A percentile compares a stretch with the other conserved stretches of the same genome.
phyloP scores from a whole-genome alignment of 2,113 vertebrate species.

The Zonotrichia leucophrys region DNA sequence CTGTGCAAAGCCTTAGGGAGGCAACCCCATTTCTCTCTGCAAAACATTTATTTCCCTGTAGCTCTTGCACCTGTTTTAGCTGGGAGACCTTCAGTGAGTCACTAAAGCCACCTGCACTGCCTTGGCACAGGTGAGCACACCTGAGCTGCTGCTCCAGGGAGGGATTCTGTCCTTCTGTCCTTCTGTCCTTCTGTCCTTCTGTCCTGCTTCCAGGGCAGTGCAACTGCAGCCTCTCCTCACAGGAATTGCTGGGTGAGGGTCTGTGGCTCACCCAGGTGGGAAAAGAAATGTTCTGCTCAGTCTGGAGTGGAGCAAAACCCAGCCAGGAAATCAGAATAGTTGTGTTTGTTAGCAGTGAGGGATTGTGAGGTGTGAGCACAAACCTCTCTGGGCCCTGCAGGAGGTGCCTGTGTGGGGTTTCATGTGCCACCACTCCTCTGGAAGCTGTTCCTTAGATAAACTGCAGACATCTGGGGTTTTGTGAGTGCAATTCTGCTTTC shows the following conservation, averaged over 20 bases:
- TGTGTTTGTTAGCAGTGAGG: not conserved
- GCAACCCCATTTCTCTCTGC: not conserved
- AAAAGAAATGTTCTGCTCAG: not conserved
- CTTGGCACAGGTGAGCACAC: not conserved
- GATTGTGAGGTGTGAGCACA: not conserved
- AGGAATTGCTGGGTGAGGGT: not conserved
- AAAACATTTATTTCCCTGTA: not conserved
- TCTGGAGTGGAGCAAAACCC: not conserved
- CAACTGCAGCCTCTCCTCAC: not conserved
- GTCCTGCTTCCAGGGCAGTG: not conserved
- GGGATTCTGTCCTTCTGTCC: not conserved
- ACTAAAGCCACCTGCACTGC: not conserved
- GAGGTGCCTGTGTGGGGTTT: not conserved
- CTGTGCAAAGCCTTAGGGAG: not conserved
- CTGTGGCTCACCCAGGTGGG: not conserved
- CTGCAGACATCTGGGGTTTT: accelerated
- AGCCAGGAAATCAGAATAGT: not conserved
- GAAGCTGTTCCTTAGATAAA: not conserved
- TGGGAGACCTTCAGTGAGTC: not conserved
- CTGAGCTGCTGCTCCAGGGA: not conserved
- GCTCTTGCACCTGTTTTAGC: not conserved
- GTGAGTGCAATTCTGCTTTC: not conserved
- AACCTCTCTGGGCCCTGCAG: not conserved
- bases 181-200: not conserved
- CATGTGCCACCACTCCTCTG: not conserved